Evolutionary conservation across 92 coral and sea anemone genomes (phyloP).

Genomic region (Palythoa caribaeorum): DNA sequence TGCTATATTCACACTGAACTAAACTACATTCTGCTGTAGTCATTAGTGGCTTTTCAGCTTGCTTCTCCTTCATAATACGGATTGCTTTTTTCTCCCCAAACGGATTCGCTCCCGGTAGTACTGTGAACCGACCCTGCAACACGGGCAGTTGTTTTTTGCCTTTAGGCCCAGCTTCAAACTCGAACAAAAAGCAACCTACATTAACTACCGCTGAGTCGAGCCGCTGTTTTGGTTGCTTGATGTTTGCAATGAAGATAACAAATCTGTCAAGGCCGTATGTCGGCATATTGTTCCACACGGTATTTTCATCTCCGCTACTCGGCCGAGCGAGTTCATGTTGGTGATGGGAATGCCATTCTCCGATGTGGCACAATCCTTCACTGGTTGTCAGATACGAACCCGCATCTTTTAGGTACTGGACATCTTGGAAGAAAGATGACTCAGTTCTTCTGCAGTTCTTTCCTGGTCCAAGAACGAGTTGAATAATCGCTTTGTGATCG

Average conservation of each 20-base stretch:
- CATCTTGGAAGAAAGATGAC: slow-evolving; percentile 84
- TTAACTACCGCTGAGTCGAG: slow-evolving; percentile 20
- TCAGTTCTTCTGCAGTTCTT: slow-evolving; percentile 63
- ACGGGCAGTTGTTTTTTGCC: slow-evolving; percentile 54
- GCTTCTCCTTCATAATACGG: neutral
- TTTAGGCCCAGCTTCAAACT: slow-evolving; percentile 52
- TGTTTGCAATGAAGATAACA: slow-evolving; percentile 85
- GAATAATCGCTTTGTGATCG: slow-evolving; percentile 81
- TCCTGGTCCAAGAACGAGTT: slow-evolving; percentile 92
- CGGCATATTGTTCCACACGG: slow-evolving; percentile 93
- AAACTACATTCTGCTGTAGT: neutral
- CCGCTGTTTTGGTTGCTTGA: neutral
- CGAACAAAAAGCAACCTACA: slow-evolving; percentile 76
- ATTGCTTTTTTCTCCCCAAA: slow-evolving; percentile 20
- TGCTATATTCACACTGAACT: neutral
- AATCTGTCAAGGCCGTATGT: slow-evolving; percentile 73
- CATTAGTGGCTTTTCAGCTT: slow-evolving; percentile 13
- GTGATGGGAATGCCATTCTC: slow-evolving; percentile 99
- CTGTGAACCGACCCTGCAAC: slow-evolving; percentile 44
- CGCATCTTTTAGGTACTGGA: slow-evolving; percentile 70
- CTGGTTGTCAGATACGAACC: slow-evolving; percentile 67
- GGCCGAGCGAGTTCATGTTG: slow-evolving; percentile 75
- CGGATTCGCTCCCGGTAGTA: slow-evolving; percentile 52
- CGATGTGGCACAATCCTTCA: slow-evolving; percentile 91
- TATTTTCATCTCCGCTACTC: slow-evolving; percentile 86